A percentile compares a stretch with the other conserved stretches of the same genome.
These are phyloP conservation scores for Amaurobius ferox DNA, from an alignment of 2,888 invertebrate species.

Conservation along the genomic window DNA sequence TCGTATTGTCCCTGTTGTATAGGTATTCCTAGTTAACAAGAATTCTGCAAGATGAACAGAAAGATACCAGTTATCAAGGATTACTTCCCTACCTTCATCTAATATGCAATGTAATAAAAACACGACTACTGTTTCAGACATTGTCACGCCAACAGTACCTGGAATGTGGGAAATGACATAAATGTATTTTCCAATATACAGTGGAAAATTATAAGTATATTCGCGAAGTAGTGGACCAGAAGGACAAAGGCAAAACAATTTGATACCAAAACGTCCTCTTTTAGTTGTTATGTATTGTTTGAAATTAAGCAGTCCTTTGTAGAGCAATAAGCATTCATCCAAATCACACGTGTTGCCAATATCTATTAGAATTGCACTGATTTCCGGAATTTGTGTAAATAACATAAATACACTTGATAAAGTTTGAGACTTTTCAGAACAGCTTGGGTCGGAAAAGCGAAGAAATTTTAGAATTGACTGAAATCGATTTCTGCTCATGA, in stretches of 20 bases:
- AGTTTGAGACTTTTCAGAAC: too few species aligned
- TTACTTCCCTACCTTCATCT: constrained; percentile 13
- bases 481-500: too few species aligned
- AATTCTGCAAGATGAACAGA: neutral
- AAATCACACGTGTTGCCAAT: too few species aligned
- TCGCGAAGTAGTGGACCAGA: neutral
- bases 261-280: neutral
- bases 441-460: too few species aligned
- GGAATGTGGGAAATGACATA: constrained; percentile 8
- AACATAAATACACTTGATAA: too few species aligned
- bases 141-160: neutral
- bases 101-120: neutral
- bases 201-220: constrained; percentile 3
- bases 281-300: too few species aligned
- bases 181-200: constrained; percentile 1
- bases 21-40: neutral
- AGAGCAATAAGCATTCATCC: too few species aligned
- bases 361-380: too few species aligned
- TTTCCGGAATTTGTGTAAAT: too few species aligned
- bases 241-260: neutral
- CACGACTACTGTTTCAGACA: constrained; percentile 1
- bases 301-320: too few species aligned
- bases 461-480: too few species aligned
- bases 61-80: constrained; percentile 7
- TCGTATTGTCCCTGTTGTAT: neutral